These are phyloP conservation scores for Melanotaenia parkinsoni DNA, from an alignment of 2,797 vertebrate species.

Conservation along the genomic window DNA sequence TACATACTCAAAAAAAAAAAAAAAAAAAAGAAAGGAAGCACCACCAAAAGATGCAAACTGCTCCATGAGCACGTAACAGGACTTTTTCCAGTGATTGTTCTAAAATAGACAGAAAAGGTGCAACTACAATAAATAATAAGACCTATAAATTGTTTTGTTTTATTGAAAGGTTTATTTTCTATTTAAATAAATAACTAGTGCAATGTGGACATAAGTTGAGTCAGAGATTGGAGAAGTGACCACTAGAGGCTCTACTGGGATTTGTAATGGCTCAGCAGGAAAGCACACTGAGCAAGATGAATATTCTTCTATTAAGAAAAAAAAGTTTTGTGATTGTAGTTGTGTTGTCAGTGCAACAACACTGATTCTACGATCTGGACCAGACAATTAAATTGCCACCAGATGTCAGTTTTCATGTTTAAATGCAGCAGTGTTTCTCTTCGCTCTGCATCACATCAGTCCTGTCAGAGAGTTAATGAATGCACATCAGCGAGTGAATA, in stretches of 20 bases:
- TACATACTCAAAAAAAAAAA: too few relatives aligned
- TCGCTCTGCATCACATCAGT: background rate
- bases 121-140: background rate
- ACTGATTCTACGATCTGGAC: background rate
- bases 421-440: slow-evolving; percentile 9
- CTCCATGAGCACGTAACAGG: background rate
- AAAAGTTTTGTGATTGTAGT: too few relatives aligned
- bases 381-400: slow-evolving; percentile 2
- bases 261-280: background rate
- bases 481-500: background rate
- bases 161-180: background rate
- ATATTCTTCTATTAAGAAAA: background rate
- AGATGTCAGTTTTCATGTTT: slow-evolving; percentile 15
- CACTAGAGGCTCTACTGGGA: slow-evolving; percentile 46
- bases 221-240: slow-evolving; percentile 34
- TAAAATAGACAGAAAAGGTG: background rate
- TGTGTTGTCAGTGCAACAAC: too few relatives aligned
- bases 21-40: background rate
- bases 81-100: background rate
- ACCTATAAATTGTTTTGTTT: background rate
- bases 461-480: slow-evolving; percentile 8
- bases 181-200: background rate
- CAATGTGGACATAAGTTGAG: background rate
- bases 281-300: background rate
- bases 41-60: background rate